These are phyloP conservation scores for Apotomis capreana DNA, from an alignment of 2,888 invertebrate genomes.

Conservation along the genomic window DNA sequence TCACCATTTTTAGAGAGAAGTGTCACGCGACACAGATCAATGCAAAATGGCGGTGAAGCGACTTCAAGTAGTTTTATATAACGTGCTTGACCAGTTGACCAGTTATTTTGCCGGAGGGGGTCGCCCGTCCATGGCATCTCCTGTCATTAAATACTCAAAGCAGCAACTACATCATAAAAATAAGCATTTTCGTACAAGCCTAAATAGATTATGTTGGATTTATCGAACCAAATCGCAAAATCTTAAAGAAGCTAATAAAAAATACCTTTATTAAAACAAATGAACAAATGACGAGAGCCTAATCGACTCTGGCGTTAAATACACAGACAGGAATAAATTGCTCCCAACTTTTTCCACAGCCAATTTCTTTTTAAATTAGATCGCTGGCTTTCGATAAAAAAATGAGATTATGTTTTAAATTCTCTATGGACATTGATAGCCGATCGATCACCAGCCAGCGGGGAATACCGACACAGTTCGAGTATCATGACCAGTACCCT, in stretches of 20 bases:
- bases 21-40: too few species aligned
- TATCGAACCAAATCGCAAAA: background rate
- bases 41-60: too few species aligned
- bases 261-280: conserved; percentile 9
- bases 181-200: too few species aligned
- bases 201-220: background rate
- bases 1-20: too few species aligned
- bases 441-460: conserved; percentile 64
- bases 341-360: conserved; percentile 30
- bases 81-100: too few species aligned
- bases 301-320: conserved; percentile 17
- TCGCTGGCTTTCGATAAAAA: conserved; percentile 38
- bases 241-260: background rate
- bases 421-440: conserved; percentile 63
- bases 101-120: too few species aligned
- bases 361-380: conserved; percentile 41
- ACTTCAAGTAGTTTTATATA: too few species aligned
- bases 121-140: too few species aligned
- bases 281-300: conserved; percentile 11
- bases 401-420: conserved; percentile 41
- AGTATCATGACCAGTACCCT: background rate
- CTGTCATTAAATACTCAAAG: too few species aligned
- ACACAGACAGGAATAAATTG: conserved; percentile 32
- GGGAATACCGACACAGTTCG: conserved; percentile 20
- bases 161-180: too few species aligned